Percentiles rank a stretch among this genome's conserved stretches.
Conservation (phyloP, 2,888 invertebrate genomes). For the Drosophila acutilabella region DNA sequence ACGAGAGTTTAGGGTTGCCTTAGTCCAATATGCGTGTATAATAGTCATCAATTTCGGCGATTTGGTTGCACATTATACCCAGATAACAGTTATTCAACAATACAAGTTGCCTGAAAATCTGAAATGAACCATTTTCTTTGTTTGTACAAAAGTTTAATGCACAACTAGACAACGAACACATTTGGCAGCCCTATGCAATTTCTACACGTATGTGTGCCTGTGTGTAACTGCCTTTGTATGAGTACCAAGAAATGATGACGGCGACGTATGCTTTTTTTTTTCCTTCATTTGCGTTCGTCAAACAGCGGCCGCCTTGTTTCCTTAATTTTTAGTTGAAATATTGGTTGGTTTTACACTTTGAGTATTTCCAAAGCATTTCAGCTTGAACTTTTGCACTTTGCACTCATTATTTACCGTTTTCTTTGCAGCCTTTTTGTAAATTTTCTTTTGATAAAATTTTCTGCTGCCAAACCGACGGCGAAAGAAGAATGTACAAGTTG, state of each 20-base stretch:
- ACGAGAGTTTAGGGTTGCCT: conserved; percentile 65
- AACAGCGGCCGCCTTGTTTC: conserved; percentile 58
- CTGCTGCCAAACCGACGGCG: conserved; percentile 63
- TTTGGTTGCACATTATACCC: conserved; percentile 13
- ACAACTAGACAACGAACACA: conserved; percentile 34
- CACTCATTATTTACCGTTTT: conserved; percentile 66
- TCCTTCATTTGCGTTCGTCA: conserved; percentile 53
- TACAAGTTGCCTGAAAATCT: conserved; percentile 1
- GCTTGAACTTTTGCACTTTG: conserved; percentile 52
- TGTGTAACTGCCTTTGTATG: conserved; percentile 59
- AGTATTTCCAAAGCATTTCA: conserved; percentile 9
- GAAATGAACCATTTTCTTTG: conserved; percentile 31
- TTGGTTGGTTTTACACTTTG: conserved; percentile 32
- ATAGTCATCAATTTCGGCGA: conserved; percentile 1
- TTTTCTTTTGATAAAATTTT: conserved; percentile 69
- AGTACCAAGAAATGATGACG: conserved; percentile 75
- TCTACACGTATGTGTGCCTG: conserved; percentile 43
- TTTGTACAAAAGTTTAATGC: conserved; percentile 35
- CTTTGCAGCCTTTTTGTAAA: conserved; percentile 42
- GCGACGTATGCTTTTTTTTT: conserved; percentile 74
- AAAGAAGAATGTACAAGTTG: conserved; percentile 63
- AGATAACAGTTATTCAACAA: conserved; percentile 1
- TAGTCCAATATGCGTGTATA: conserved; percentile 26
- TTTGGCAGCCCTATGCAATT: conserved; percentile 64
- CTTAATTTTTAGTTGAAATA: conserved; percentile 20